phyloP scores from a whole-genome alignment of 2,113 vertebrate species.

The Chionomys nivalis region DNA sequence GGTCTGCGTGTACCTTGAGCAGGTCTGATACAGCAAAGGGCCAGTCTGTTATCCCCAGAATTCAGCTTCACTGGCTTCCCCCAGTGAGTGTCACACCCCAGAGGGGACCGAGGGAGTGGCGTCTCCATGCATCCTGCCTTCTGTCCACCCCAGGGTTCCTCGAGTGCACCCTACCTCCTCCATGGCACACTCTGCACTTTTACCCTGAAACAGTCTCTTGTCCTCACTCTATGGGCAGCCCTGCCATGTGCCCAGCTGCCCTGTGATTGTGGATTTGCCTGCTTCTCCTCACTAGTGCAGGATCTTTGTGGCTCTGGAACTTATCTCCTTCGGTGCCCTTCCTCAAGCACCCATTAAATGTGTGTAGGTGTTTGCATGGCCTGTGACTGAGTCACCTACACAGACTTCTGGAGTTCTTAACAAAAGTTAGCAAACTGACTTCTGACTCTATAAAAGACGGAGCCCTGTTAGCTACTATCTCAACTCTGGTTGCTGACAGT shows the following conservation, averaged over 20 bases:
- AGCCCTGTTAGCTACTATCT: not conserved
- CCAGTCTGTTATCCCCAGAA: not conserved
- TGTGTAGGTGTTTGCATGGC: not conserved
- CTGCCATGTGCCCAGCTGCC: not conserved
- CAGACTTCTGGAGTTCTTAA: not conserved
- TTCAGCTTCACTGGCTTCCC: not conserved
- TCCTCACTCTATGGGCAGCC: not conserved
- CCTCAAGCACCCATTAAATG: not conserved
- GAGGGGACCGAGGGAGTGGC: not conserved
- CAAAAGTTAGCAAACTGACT: not conserved
- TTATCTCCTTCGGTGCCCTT: not conserved
- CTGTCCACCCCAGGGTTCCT: not conserved
- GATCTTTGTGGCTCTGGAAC: not conserved
- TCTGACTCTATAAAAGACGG: not conserved
- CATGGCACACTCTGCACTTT: not conserved
- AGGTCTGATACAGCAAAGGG: not conserved
- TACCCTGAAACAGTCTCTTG: not conserved
- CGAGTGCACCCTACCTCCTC: not conserved
- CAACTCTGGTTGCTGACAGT: not conserved
- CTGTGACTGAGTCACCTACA: not conserved
- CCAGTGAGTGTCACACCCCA: not conserved
- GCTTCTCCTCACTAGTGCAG: not conserved
- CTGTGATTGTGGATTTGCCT: not conserved
- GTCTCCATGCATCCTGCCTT: not conserved
- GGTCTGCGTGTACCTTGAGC: not conserved